Evolutionary conservation across 23 tunicate species (phyloP), one percentile per base, ranked within the genome.

Genomic region (Halocynthia roretzi): DNA sequence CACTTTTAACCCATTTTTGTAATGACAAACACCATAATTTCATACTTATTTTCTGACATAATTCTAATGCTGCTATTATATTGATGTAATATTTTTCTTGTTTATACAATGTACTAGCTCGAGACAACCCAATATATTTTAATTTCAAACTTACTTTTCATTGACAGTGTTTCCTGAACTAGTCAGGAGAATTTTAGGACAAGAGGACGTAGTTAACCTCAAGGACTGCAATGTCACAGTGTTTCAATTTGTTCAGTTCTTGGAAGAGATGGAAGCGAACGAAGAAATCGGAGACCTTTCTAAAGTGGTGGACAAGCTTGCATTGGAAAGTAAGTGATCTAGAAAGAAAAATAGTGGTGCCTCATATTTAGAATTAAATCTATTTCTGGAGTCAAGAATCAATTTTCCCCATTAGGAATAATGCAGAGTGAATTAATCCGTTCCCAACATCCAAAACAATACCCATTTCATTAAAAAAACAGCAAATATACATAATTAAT

Each of bases 101-200:
- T 4, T 31, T 0, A 31, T 65, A 10, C 9, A 65, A 65, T 6
- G 9, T 6, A 20, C 31, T 15, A 20, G 19, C 70, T 10, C 31
- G 2, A 58, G 17, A 58, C 63, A 58, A 58, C 15, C 5, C 17
- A 18, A 4, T 15, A 2, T 68, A 68, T 18, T 19, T 68, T 22
- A 12, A 68, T 15, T 68, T 68, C 14, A 40, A 21, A 10, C 12
- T 51, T 40, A 20, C 10, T 71, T 15, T 66, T 6, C 51, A 52
- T 54, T 71, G 67, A 8, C 68, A 92, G 99, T 89, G 5, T 88
- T 94, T 81, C 87, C 96, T 0, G 99, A 94, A 55, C 67, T 94
- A 54, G 85, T 94, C n/a, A 61, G 73, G 54, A 81, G 99, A 54
- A 88, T 94, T 8, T 14, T 80, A n/a, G 82, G 62, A 8, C 82